These are phyloP conservation scores for Coboldia fuscipes DNA, from an alignment of 1,140 invertebrate genomes.

Conservation along the genomic window DNA sequence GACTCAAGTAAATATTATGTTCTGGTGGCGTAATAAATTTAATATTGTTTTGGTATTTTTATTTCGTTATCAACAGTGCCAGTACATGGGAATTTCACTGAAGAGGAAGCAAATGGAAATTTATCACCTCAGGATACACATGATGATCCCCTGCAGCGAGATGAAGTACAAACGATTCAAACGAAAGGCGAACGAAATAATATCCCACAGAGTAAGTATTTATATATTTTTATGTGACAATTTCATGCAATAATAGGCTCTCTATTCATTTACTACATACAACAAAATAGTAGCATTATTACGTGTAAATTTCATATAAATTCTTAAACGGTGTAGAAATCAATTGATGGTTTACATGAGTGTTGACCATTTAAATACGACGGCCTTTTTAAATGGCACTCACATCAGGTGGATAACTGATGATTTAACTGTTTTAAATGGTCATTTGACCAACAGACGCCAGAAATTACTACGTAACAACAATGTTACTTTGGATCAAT, in stretches of 20 bases:
- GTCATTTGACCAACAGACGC: no score
- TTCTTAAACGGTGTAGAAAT: no score
- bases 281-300: background rate
- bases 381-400: no score
- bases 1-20: background rate
- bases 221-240: background rate
- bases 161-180: constrained; percentile 39
- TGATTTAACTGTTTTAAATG: no score
- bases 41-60: background rate
- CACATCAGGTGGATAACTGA: no score
- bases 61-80: constrained; percentile 23
- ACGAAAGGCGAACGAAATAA: constrained; percentile 23
- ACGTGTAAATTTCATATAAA: background rate
- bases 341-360: no score
- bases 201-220: constrained; percentile 14
- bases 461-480: no score
- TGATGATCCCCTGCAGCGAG: constrained; percentile 41
- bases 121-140: constrained; percentile 23
- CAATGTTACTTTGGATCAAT: no score
- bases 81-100: constrained; percentile 43
- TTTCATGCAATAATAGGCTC: background rate
- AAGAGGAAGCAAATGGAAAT: constrained; percentile 29
- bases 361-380: no score
- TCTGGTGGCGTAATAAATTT: background rate
- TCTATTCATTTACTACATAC: background rate